phyloP scores from a whole-genome alignment of 2,113 vertebrate species.

The Ondatra zibethicus region DNA sequence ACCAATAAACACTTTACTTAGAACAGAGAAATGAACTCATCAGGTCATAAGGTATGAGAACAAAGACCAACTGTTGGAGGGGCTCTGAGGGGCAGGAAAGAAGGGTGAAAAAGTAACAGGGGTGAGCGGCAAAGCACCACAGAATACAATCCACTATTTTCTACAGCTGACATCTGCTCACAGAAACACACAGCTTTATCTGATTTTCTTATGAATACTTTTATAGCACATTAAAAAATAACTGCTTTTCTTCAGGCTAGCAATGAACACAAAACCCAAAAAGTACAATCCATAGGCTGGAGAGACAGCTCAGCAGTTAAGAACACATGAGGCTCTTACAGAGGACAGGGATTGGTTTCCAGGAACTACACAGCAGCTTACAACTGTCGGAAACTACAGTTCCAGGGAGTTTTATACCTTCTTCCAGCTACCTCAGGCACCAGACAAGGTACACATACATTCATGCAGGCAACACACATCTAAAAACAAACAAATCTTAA shows the following conservation, averaged over 20 bases:
- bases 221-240: neutral
- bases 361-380: neutral
- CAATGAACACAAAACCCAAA: neutral
- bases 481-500: neutral
- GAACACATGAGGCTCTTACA: no score
- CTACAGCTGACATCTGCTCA: neutral
- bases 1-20: neutral
- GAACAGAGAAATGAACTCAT: neutral
- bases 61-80: neutral
- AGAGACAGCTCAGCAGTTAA: neutral
- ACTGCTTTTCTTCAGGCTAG: neutral
- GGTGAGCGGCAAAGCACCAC: neutral
- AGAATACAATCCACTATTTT: neutral
- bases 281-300: neutral
- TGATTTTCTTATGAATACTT: neutral
- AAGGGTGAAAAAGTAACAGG: neutral
- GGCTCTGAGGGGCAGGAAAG: neutral
- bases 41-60: neutral
- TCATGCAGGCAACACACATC: neutral
- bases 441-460: neutral
- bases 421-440: neutral
- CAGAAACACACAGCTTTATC: neutral
- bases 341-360: neutral
- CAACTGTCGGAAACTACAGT: neutral
- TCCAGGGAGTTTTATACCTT: neutral